Evolutionary conservation across 2,113 vertebrate genomes (phyloP).

Genomic region (Jacana jacana): DNA sequence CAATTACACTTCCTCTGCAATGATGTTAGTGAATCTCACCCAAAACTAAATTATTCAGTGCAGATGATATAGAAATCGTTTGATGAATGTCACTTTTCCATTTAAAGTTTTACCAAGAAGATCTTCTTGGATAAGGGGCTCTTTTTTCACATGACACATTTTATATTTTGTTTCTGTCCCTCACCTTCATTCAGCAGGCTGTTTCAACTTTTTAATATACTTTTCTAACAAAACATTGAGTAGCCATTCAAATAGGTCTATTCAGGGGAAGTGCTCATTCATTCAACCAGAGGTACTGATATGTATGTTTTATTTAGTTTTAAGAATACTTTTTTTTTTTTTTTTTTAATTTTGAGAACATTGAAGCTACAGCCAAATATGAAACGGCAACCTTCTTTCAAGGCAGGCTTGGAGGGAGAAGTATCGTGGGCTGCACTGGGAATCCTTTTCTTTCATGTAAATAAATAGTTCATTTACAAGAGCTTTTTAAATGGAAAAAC

Average conservation of each 20-base stretch:
- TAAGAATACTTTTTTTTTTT: constrained; percentile 66
- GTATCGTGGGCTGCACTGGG: constrained; percentile 50
- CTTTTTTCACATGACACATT: constrained; percentile 67
- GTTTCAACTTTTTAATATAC: constrained; percentile 78
- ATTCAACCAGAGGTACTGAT: constrained; percentile 72
- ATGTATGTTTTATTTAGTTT: constrained; percentile 74
- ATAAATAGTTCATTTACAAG: constrained; percentile 74
- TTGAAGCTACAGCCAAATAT: constrained; percentile 67
- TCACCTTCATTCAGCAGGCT: constrained; percentile 68
- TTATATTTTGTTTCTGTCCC: constrained; percentile 75
- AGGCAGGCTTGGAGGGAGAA: constrained; percentile 63
- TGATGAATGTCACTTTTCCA: constrained; percentile 72
- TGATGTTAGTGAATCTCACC: constrained; percentile 77
- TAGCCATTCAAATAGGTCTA: constrained; percentile 70
- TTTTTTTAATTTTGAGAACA: constrained; percentile 65
- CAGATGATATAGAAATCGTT: constrained; percentile 72
- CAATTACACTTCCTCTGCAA: constrained; percentile 79
- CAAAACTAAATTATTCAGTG: constrained; percentile 79
- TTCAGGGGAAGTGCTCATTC: constrained; percentile 70
- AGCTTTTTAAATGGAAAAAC: constrained; percentile 67
- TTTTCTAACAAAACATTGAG: constrained; percentile 74
- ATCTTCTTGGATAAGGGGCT: constrained; percentile 70
- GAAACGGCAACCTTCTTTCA: constrained; percentile 59
- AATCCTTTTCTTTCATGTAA: constrained; percentile 73
- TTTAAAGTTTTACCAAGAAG: constrained; percentile 77